Evolutionary conservation across 2,797 vertebrate species (phyloP).

Genomic region (Acanthiza pusilla): DNA sequence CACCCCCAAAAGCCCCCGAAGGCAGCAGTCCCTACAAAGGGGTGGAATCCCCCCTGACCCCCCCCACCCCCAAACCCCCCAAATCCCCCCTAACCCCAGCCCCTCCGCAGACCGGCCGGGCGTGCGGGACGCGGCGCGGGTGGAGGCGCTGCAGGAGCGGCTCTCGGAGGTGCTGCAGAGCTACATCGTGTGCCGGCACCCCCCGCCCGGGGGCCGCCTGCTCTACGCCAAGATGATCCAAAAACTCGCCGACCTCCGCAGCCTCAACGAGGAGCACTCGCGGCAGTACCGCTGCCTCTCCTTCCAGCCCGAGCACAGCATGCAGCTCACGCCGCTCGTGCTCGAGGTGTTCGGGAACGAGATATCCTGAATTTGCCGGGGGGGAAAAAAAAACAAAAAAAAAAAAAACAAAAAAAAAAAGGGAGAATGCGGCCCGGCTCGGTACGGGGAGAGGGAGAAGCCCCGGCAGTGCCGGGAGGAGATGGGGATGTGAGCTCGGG

Average conservation of each 20-base stretch:
- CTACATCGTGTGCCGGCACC: constrained; percentile 85
- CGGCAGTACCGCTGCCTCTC: constrained; percentile 93
- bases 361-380: constrained; percentile 70
- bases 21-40: too few relatives aligned
- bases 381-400: too few relatives aligned
- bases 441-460: too few relatives aligned
- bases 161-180: constrained; percentile 87
- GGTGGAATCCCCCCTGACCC: too few relatives aligned
- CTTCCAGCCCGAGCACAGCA: constrained; percentile 86
- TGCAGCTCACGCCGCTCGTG: constrained; percentile 90
- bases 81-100: too few relatives aligned
- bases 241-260: constrained; percentile 92
- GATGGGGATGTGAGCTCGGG: background rate
- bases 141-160: constrained; percentile 89
- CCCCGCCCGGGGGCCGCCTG: constrained; percentile 80
- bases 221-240: constrained; percentile 99
- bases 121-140: constrained; percentile 84
- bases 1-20: too few relatives aligned
- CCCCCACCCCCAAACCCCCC: too few relatives aligned
- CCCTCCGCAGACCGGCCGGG: constrained; percentile 73
- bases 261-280: constrained; percentile 95
- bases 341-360: constrained; percentile 87
- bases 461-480: background rate
- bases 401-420: too few relatives aligned
- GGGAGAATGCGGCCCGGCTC: background rate